Percentiles rank a stretch among this genome's conserved stretches.
phyloP scores from a whole-genome alignment of 2,888 invertebrate genomes.

The Halictus quadricinctus region DNA sequence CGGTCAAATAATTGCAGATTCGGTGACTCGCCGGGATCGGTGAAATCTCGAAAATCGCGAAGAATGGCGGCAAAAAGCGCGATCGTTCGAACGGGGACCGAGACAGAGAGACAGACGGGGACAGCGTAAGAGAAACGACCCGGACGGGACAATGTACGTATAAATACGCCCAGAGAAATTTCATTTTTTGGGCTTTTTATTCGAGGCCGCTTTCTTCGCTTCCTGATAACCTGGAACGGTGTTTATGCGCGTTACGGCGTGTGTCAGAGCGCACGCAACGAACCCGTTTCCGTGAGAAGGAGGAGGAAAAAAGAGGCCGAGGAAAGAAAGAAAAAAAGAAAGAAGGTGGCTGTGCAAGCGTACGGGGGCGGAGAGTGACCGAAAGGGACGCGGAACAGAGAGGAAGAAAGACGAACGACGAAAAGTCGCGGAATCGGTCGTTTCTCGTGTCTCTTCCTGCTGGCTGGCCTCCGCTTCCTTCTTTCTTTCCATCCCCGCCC shows the following conservation, averaged over 20 bases:
- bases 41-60: conserved; percentile 1
- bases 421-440: conserved; percentile 46
- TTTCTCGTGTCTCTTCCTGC: conserved; percentile 60
- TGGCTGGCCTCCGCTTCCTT: conserved; percentile 40
- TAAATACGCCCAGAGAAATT: conserved; percentile 23
- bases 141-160: neutral
- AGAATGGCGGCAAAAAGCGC: neutral
- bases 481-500: conserved; percentile 23
- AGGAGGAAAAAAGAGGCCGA: neutral
- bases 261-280: conserved; percentile 57
- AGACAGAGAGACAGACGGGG: neutral
- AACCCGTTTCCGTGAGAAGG: conserved; percentile 62
- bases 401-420: conserved; percentile 46
- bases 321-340: neutral
- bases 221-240: conserved; percentile 52
- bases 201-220: conserved; percentile 53
- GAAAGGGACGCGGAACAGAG: conserved; percentile 26
- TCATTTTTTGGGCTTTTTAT: conserved; percentile 30
- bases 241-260: conserved; percentile 35
- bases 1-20: neutral
- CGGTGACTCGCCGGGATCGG: neutral
- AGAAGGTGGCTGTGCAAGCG: neutral
- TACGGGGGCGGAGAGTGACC: conserved; percentile 20
- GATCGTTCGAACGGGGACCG: neutral
- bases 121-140: conserved; percentile 19